Conservation (phyloP, 2,797 vertebrate genomes). For the Steatocranus sp. region DNA sequence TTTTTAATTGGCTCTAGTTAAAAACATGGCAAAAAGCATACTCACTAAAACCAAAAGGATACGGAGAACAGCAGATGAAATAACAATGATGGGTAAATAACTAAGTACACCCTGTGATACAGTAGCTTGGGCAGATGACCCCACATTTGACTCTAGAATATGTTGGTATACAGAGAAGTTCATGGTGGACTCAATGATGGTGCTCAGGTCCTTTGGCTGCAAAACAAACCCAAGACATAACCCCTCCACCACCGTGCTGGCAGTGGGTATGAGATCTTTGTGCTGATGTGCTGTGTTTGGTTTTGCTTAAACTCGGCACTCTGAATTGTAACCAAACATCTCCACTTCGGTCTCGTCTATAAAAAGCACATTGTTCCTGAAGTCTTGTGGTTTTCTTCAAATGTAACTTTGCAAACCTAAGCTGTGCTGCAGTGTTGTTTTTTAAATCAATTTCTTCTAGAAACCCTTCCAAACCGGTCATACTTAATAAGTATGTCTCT, state of each 20-base stretch:
- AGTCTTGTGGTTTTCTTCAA: neutral
- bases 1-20: neutral
- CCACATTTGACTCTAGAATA: neutral
- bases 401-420: neutral
- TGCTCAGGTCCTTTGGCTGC: neutral
- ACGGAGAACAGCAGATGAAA: neutral
- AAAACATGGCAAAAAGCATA: rapidly evolving
- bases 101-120: neutral
- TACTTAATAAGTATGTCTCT: neutral
- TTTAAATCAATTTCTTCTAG: neutral
- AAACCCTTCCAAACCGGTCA: rapidly evolving
- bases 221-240: neutral
- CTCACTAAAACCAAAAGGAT: neutral
- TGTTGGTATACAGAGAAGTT: neutral
- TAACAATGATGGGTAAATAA: neutral
- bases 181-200: rapidly evolving
- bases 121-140: rapidly evolving
- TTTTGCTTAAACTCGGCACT: neutral
- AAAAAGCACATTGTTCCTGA: neutral
- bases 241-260: neutral
- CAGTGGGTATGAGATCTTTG: neutral
- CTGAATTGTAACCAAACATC: neutral
- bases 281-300: neutral
- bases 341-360: rapidly evolving
- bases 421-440: neutral